These are phyloP conservation scores for Mesorhabditis belari DNA, from an alignment of 2,888 invertebrate genomes.

Conservation along the genomic window DNA sequence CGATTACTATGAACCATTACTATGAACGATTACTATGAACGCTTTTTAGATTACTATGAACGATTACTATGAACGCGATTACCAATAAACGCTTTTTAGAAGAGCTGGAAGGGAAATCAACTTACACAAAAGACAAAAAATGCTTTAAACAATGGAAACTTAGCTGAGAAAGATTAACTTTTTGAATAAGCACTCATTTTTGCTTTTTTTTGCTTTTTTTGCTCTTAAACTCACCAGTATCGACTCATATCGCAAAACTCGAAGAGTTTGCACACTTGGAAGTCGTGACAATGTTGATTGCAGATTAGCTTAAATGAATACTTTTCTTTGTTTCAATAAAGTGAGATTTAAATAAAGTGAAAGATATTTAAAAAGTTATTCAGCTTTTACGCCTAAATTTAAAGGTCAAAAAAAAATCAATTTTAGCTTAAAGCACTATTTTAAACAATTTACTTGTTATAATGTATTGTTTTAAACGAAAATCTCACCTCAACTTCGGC, in stretches of 20 bases:
- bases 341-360: background rate
- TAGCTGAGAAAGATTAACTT: too few species aligned
- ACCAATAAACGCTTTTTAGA: too few species aligned
- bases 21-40: too few species aligned
- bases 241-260: slow-evolving; percentile 45
- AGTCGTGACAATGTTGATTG: slow-evolving; percentile 41
- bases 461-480: background rate
- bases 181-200: too few species aligned
- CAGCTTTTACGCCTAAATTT: background rate
- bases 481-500: slow-evolving; percentile 41
- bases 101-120: too few species aligned
- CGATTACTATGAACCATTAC: too few species aligned
- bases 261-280: slow-evolving; percentile 50
- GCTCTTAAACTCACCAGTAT: slow-evolving; percentile 34
- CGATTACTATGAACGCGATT: too few species aligned
- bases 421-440: background rate
- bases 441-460: background rate
- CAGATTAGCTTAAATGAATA: slow-evolving; percentile 28
- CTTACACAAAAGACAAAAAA: too few species aligned
- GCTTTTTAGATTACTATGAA: too few species aligned
- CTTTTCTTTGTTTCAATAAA: background rate
- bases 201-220: too few species aligned
- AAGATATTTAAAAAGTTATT: background rate
- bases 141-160: too few species aligned
- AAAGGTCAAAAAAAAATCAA: background rate